Percentiles rank a stretch among this genome's conserved stretches.
These are phyloP conservation scores for Ormyrus labotus DNA, from an alignment of 2,888 invertebrate species.

Conservation along the genomic window DNA sequence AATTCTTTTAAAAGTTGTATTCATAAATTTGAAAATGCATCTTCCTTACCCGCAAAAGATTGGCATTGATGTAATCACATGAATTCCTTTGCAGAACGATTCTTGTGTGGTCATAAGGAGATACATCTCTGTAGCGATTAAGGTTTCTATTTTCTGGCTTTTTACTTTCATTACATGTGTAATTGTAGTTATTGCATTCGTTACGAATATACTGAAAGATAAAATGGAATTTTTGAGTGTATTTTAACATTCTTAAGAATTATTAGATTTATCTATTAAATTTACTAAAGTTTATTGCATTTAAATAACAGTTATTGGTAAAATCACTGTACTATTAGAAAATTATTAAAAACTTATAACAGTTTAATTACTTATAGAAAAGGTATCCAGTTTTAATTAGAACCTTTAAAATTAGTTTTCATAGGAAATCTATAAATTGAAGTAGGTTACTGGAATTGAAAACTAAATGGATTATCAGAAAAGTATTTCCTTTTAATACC, in stretches of 20 bases:
- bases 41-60: constrained; percentile 85
- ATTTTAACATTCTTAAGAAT: too few species aligned
- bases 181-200: constrained; percentile 81
- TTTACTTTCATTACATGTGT: constrained; percentile 83
- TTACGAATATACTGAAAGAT: constrained; percentile 84
- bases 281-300: neutral
- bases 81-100: constrained; percentile 85
- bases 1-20: neutral
- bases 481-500: constrained; percentile 33
- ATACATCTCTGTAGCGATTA: constrained; percentile 96
- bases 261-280: neutral
- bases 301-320: neutral
- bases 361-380: too few species aligned
- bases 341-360: too few species aligned
- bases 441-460: constrained; percentile 7
- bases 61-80: constrained; percentile 96
- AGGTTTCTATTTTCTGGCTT: constrained; percentile 87
- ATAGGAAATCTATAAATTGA: neutral
- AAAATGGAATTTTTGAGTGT: constrained; percentile 53
- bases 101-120: constrained; percentile 95
- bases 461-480: constrained; percentile 23
- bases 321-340: too few species aligned
- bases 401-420: too few species aligned
- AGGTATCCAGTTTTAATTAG: too few species aligned
- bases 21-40: too few species aligned